phyloP scores from a whole-genome alignment of 1,140 invertebrate genomes.

The Bombus soroeensis region DNA sequence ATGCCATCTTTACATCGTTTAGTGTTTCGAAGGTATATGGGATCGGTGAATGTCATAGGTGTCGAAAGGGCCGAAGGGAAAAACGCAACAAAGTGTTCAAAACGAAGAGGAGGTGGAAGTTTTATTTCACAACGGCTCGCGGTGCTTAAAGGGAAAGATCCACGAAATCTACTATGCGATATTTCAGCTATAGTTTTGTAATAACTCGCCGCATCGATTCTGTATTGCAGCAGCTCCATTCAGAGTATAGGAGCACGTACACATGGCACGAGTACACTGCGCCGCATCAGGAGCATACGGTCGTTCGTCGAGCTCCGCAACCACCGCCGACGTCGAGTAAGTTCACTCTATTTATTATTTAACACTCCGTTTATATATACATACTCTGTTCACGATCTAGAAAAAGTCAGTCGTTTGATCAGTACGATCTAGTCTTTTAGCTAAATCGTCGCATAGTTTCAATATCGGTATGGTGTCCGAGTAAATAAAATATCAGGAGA shows the following conservation, averaged over 20 bases:
- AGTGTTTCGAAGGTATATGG: not conserved
- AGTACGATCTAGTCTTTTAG: constrained; percentile 37
- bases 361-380: constrained; percentile 11
- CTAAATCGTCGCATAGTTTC: constrained; percentile 39
- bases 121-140: too few relatives aligned
- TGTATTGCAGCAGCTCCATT: constrained; percentile 90
- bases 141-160: not conserved
- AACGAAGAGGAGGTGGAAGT: too few relatives aligned
- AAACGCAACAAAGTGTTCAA: too few relatives aligned
- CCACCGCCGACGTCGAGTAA: constrained; percentile 84
- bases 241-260: constrained; percentile 95
- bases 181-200: not conserved
- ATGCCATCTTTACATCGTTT: not conserved
- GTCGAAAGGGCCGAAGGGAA: too few relatives aligned
- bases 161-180: not conserved
- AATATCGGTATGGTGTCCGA: constrained; percentile 17
- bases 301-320: constrained; percentile 86
- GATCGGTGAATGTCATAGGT: not conserved
- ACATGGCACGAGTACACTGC: constrained; percentile 95
- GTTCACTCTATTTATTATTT: constrained; percentile 59
- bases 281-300: constrained; percentile 84
- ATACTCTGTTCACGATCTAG: constrained; percentile 29
- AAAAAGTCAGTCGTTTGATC: constrained; percentile 27
- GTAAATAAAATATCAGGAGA: not conserved
- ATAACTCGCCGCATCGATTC: constrained; percentile 29